Evolutionary conservation across 2,888 invertebrate genomes (phyloP), one percentile per base, ranked within the genome.

Genomic region (Rhingia campestris): DNA sequence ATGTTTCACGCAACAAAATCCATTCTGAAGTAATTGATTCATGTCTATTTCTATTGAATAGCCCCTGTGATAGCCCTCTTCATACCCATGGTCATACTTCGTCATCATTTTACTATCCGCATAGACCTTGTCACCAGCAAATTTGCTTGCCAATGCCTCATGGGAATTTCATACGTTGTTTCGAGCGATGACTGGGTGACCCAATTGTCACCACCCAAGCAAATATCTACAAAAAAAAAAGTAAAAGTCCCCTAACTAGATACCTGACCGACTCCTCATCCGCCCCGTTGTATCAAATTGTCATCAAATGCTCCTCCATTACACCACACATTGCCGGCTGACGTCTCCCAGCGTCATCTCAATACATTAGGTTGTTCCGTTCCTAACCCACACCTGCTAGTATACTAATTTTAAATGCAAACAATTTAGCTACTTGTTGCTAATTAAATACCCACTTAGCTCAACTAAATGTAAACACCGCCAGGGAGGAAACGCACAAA

Each of bases 381-480:
- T 9, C 56, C 6, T 37, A 47, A 12, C 64, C 69, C 61, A 56
- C 54, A 45, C 54, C 43, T 43, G 37, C 33, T 12, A 10, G 5
- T 61, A 6, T 37, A 51, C 56, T 67, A 77, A 76, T 63, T 82
- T 56, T 10, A 73, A 77, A 82, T 72, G 43, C 77, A 77, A 72
- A 67, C 81, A 82, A 67, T 53, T 73, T 53, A 70, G 72, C 72
- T 56, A 77, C 70, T 70, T 81, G 72, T 77, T 77, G 72, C 67
- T 82, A 79, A 82, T 82, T 79, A 82, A 73, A 79, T 77, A 58
- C 45, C 67, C 79, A 82, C 69, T 82, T 74, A 74, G 79, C 73
- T 74, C 69, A 77, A 73, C 49, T 73, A 69, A 64, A 73, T 73
- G 76, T 77, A 77, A 82, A 82, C 73, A 77, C 63, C 49, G 39